Conservation (phyloP, 2,888 invertebrate genomes). For the Limnephilus marmoratus region DNA sequence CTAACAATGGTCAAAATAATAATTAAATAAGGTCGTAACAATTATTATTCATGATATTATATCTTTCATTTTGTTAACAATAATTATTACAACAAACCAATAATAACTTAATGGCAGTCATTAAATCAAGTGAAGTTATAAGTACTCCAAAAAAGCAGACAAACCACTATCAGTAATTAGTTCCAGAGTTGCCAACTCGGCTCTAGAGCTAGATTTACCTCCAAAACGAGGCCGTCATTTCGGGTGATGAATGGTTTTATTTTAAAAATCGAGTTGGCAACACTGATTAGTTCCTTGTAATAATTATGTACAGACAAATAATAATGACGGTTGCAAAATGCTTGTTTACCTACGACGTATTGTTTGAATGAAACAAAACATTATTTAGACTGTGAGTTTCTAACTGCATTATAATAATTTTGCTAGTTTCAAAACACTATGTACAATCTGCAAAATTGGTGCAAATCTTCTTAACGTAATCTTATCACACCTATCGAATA, state of each 20-base stretch:
- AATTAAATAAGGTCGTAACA: background rate
- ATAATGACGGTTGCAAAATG: background rate
- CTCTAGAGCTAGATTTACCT: no score
- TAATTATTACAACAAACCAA: background rate
- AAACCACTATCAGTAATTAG: background rate
- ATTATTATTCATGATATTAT: background rate
- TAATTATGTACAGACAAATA: conserved; percentile 2
- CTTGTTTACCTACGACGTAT: background rate
- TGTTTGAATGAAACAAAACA: background rate
- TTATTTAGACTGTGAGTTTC: background rate
- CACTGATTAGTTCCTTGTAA: background rate
- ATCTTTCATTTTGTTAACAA: background rate
- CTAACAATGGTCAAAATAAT: background rate
- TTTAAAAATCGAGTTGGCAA: no score
- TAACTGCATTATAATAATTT: background rate
- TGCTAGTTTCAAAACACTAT: background rate
- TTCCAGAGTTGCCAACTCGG: no score
- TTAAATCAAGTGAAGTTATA: no score
- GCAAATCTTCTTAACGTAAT: background rate
- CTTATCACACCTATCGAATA: background rate
- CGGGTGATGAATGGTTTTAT: no score
- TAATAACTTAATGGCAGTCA: background rate
- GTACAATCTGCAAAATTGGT: background rate
- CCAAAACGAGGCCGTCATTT: no score
- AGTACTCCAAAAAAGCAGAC: background rate